Evolutionary conservation across 2,888 invertebrate genomes (phyloP).

Genomic region (Synanthedon formicaeformis): DNA sequence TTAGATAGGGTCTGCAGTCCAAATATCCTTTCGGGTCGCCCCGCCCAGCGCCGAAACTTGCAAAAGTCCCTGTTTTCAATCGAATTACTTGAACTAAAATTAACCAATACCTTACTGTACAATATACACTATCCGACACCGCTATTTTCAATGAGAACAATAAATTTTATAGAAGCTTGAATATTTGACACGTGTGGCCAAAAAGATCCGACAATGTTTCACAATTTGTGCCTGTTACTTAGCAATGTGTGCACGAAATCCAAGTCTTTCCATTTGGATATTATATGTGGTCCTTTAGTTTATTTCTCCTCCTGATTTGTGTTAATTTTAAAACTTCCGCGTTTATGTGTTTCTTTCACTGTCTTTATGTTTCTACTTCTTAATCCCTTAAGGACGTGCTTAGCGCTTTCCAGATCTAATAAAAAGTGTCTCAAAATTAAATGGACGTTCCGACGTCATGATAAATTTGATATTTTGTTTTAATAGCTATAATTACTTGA

Average conservation of each 20-base stretch:
- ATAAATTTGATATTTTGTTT: slow-evolving; percentile 3
- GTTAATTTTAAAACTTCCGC: slow-evolving; percentile 43
- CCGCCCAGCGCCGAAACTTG: slow-evolving; percentile 64
- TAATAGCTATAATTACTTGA: slow-evolving; percentile 14
- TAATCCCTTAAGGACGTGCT: slow-evolving; percentile 22
- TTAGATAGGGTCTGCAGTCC: slow-evolving; percentile 45
- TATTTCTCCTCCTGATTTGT: slow-evolving; percentile 33
- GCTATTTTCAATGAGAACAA: slow-evolving; percentile 14
- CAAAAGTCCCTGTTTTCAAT: slow-evolving; percentile 34
- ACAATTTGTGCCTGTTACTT: slow-evolving; percentile 49
- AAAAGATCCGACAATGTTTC: slow-evolving; percentile 27
- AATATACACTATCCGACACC: slow-evolving; percentile 47
- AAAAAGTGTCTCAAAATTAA: slow-evolving; percentile 7
- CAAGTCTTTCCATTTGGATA: slow-evolving; percentile 61
- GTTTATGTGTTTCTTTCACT: slow-evolving; percentile 43
- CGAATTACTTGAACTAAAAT: slow-evolving; percentile 32
- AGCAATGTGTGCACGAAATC: slow-evolving; percentile 65
- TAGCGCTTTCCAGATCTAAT: slow-evolving; percentile 17
- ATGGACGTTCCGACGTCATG: neutral
- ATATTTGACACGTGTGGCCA: slow-evolving; percentile 33
- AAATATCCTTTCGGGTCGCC: slow-evolving; percentile 49
- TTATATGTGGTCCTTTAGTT: slow-evolving; percentile 67
- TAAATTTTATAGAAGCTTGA: slow-evolving; percentile 28
- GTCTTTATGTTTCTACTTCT: slow-evolving; percentile 40
- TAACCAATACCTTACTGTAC: slow-evolving; percentile 46